These are phyloP conservation scores for Bungarus multicinctus DNA, from an alignment of 2,113 vertebrate species.

Conservation along the genomic window DNA sequence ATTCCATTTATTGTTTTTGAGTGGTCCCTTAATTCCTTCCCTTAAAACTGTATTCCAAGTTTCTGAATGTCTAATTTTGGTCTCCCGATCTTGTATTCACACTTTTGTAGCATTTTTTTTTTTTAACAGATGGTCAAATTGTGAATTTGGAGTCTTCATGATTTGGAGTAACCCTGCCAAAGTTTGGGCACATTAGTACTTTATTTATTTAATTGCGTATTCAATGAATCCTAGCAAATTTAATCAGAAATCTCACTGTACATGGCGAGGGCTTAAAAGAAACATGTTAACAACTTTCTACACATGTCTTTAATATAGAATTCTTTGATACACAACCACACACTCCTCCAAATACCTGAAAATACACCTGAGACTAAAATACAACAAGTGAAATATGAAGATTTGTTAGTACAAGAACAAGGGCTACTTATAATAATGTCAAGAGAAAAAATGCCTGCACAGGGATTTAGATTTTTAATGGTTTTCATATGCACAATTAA, in stretches of 20 bases:
- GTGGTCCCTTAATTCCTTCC: background rate
- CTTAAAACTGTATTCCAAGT: background rate
- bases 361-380: background rate
- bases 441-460: background rate
- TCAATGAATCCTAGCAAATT: background rate
- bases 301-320: too few species aligned
- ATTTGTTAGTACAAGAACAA: background rate
- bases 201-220: background rate
- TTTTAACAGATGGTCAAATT: background rate
- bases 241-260: background rate
- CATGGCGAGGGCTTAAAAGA: background rate
- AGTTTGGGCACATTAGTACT: background rate
- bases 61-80: background rate
- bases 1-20: background rate
- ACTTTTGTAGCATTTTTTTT: background rate
- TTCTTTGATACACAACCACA: too few species aligned
- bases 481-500: too few species aligned
- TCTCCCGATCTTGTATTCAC: background rate
- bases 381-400: background rate
- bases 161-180: background rate
- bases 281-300: too few species aligned
- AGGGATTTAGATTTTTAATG: background rate
- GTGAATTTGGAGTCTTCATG: background rate
- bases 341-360: too few species aligned
- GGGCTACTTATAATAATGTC: background rate